A percentile compares a stretch with the other conserved stretches of the same genome.
Conservation (phyloP, 2,113 vertebrate genomes). For the Hyaena hyaena region DNA sequence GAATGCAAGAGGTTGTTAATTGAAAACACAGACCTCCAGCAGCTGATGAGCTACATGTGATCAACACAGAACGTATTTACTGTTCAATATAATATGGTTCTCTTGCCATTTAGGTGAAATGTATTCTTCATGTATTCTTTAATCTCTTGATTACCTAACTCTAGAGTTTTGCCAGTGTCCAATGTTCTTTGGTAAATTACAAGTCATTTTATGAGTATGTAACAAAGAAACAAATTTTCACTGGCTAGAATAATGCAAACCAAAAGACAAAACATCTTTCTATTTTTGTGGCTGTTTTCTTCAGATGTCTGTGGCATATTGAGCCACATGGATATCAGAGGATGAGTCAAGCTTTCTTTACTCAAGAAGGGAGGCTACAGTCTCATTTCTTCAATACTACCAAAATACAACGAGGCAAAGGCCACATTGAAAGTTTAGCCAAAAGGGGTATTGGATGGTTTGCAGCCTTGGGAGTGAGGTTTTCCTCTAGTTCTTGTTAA, state of each 20-base stretch:
- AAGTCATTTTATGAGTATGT: not conserved
- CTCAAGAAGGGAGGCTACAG: not conserved
- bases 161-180: not conserved
- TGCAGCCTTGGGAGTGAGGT: not conserved
- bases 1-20: not conserved
- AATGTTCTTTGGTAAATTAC: not conserved
- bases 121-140: constrained; percentile 12
- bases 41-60: not conserved
- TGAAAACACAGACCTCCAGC: not conserved
- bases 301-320: not conserved
- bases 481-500: constrained; percentile 40
- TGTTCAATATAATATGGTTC: not conserved
- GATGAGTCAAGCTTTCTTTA: not conserved
- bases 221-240: not conserved
- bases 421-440: not conserved
- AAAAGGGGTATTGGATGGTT: not conserved
- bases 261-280: not conserved
- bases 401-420: not conserved
- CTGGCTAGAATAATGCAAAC: not conserved
- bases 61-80: not conserved
- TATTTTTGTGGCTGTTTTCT: constrained; percentile 20
- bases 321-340: not conserved
- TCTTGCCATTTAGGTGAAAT: constrained; percentile 2
- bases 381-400: not conserved
- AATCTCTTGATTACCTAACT: constrained; percentile 14